These are phyloP conservation scores for Catocala sponsa DNA, from an alignment of 2,888 invertebrate genomes.

Conservation along the genomic window DNA sequence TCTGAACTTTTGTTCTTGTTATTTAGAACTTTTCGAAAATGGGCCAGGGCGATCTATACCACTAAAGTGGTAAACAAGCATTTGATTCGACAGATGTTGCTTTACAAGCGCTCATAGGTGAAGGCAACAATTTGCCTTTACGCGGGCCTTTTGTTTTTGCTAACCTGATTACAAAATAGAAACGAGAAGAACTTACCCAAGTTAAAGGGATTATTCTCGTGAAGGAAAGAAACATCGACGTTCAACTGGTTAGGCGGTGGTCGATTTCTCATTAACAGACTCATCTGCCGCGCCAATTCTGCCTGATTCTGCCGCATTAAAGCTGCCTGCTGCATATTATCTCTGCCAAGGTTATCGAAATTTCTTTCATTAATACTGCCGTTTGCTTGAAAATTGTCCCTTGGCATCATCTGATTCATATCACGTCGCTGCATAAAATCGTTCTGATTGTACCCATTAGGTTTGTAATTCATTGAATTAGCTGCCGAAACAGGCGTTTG, in stretches of 20 bases:
- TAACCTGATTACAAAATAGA: too few species aligned
- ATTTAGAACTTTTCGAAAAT: too few species aligned
- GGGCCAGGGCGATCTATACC: too few species aligned
- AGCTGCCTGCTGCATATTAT: conserved; percentile 72
- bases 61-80: too few species aligned
- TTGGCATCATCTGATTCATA: conserved; percentile 67
- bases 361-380: conserved; percentile 65
- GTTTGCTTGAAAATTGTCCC: conserved; percentile 69
- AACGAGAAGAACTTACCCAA: conserved; percentile 67
- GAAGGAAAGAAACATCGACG: conserved; percentile 81
- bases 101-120: too few species aligned
- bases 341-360: conserved; percentile 69
- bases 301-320: conserved; percentile 74
- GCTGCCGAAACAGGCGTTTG: conserved; percentile 64
- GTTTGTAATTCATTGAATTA: conserved; percentile 67
- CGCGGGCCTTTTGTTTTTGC: too few species aligned
- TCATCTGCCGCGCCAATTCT: conserved; percentile 81
- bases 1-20: too few species aligned
- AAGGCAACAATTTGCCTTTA: too few species aligned
- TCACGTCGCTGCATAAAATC: conserved; percentile 75
- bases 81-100: too few species aligned
- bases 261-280: conserved; percentile 75
- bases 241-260: conserved; percentile 80
- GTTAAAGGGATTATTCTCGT: conserved; percentile 80
- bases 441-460: conserved; percentile 77